Base-by-base conservation (phyloP, 2,888 invertebrate genomes). In the Noctua janthe region DNA sequence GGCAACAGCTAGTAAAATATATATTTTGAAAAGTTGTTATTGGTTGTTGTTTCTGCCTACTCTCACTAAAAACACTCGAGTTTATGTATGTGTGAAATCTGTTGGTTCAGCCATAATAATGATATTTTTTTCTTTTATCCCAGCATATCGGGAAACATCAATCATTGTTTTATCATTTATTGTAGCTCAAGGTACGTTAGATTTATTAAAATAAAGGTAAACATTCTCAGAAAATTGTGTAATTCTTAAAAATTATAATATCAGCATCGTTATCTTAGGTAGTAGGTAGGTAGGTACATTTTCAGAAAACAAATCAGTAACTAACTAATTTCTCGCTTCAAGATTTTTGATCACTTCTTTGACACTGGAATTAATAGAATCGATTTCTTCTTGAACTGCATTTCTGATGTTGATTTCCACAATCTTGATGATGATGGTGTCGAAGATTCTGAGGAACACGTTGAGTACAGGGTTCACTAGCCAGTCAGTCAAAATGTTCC, bases 401-500 rank as follows among this genome's bases (percentile, higher is more conserved):
- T 84, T 88, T 67, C 92, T 92, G 82, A 97, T 95, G 88, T 94
- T 95, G 49, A 78, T 8, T 85, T 96, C 94, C 0, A 97, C 96
- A n/a, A 96, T 93, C 29, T 90, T 91, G 71, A 97, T 95, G 86
- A 97, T 97, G 83, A 95, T 84, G 39, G 91, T 94, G 89, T 97
- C 96, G 90, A 97, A 96, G 82, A 97, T 92, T n/a, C 91, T 90
- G 1, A 95, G 92, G 87, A 97, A 96, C 43, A 96, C 94, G 62
- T 89, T 87, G 78, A 96, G 92, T 39, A 97, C 94, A 0, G 97
- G 95, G 91, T 97, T 97, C 11, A 97, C 80, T 76, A 97, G 91
- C 97, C 97, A 97, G 90, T 97, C 97, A 47, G 87, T 87, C 66
- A 97, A 92, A 78, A 95, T 90, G 92, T 97, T 97, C 72, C 97